Evolutionary conservation across 2,888 invertebrate genomes (phyloP).

Genomic region (Priocnemis perturbator): DNA sequence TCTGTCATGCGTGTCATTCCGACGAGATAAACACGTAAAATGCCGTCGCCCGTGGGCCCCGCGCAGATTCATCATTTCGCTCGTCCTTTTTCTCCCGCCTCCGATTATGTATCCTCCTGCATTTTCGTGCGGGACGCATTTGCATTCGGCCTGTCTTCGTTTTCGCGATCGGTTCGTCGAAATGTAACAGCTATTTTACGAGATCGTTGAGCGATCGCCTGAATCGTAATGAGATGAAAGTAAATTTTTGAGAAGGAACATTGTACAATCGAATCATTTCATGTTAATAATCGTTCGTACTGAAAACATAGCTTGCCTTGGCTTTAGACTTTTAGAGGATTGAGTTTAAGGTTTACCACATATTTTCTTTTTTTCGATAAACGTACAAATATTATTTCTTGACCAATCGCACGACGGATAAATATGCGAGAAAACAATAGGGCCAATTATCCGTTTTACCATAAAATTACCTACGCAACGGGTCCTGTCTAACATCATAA

Average conservation of each 20-base stretch:
- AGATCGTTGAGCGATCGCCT: too few relatives aligned
- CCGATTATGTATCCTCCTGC: slow-evolving; percentile 15
- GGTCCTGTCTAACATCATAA: slow-evolving; percentile 8
- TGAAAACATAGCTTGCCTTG: too few relatives aligned
- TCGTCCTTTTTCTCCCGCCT: slow-evolving; percentile 14
- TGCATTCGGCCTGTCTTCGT: slow-evolving; percentile 46
- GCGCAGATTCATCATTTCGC: slow-evolving; percentile 39
- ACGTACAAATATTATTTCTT: too few relatives aligned
- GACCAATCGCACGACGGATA: too few relatives aligned
- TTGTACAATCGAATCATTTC: too few relatives aligned
- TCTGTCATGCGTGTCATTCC: slow-evolving; percentile 34
- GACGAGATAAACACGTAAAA: slow-evolving; percentile 43
- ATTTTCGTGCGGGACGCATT: slow-evolving; percentile 16
- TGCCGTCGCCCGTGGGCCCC: slow-evolving; percentile 24
- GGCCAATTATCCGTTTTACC: slow-evolving; percentile 11
- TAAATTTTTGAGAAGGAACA: too few relatives aligned
- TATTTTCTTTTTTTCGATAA: too few relatives aligned
- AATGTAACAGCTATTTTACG: too few relatives aligned
- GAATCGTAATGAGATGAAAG: too few relatives aligned
- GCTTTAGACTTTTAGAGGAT: too few relatives aligned
- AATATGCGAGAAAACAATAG: slow-evolving; percentile 16
- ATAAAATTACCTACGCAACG: background rate
- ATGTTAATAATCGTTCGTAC: too few relatives aligned
- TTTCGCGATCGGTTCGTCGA: slow-evolving; percentile 3
- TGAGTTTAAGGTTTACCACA: too few relatives aligned